phyloP scores from a whole-genome alignment of 2,113 vertebrate genomes.

The Antidorcas marsupialis region DNA sequence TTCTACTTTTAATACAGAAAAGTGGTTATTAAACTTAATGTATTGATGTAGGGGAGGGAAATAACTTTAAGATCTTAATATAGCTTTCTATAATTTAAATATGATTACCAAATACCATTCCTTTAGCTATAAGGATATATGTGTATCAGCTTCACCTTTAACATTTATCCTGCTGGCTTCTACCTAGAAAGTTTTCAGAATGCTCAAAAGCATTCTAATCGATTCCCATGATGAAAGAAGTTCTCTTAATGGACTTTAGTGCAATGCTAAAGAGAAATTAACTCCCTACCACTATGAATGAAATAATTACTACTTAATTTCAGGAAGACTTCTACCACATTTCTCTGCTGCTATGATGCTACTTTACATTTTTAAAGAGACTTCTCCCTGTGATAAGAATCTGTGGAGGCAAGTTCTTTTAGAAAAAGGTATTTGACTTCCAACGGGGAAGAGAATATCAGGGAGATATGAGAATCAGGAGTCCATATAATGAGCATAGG shows the following conservation, averaged over 20 bases:
- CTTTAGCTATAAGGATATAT: neutral
- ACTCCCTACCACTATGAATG: neutral
- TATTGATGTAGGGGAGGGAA: neutral
- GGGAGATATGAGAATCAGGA: neutral
- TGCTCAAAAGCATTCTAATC: neutral
- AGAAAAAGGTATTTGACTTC: constrained; percentile 27
- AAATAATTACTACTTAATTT: neutral
- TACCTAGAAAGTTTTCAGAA: neutral
- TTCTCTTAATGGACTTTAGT: neutral
- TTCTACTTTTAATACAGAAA: neutral
- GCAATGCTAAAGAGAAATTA: neutral
- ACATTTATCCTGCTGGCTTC: neutral
- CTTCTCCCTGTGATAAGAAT: neutral
- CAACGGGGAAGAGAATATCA: constrained; percentile 18
- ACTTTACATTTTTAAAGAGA: constrained; percentile 25
- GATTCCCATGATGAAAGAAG: neutral
- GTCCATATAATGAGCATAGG: neutral
- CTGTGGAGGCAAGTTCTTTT: neutral
- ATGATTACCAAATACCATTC: neutral
- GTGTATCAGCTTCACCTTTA: neutral
- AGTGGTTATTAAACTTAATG: neutral
- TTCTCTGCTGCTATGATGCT: neutral
- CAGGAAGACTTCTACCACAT: neutral
- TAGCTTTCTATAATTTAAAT: neutral
- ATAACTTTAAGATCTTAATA: neutral